Evolutionary conservation across 2,888 invertebrate species (phyloP).

Genomic region (Lithosia quadra): DNA sequence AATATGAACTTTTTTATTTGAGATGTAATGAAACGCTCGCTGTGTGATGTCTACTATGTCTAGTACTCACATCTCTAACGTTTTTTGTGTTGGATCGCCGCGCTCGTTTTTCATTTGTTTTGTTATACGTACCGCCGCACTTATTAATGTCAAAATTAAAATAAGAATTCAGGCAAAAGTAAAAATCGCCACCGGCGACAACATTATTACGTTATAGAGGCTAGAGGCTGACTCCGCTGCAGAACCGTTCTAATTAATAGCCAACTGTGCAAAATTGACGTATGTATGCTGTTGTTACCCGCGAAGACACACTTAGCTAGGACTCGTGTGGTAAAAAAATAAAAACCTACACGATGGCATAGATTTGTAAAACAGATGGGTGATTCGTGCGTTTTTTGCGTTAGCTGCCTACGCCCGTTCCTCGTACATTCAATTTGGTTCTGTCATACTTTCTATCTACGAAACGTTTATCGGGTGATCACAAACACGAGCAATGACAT

Average conservation of each 20-base stretch:
- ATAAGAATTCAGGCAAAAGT: constrained; percentile 73
- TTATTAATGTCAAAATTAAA: constrained; percentile 81
- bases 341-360: constrained; percentile 45
- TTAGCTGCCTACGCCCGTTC: constrained; percentile 70
- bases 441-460: constrained; percentile 82
- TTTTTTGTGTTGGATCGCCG: constrained; percentile 78
- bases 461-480: constrained; percentile 82
- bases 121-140: constrained; percentile 70
- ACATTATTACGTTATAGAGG: constrained; percentile 76
- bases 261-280: constrained; percentile 64
- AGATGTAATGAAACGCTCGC: constrained; percentile 81
- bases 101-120: constrained; percentile 82
- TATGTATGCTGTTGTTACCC: constrained; percentile 41
- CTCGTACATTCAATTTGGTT: constrained; percentile 76
- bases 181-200: constrained; percentile 77
- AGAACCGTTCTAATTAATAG: constrained; percentile 73
- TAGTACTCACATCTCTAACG: constrained; percentile 75
- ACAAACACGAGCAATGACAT: constrained; percentile 84
- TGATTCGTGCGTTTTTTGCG: constrained; percentile 65
- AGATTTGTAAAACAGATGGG: constrained; percentile 65
- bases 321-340: constrained; percentile 44
- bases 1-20: constrained; percentile 86
- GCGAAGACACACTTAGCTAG: constrained; percentile 30
- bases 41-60: constrained; percentile 83
- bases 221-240: constrained; percentile 64